phyloP scores from a whole-genome alignment of 2,888 invertebrate species.

The Panzeria rudis region DNA sequence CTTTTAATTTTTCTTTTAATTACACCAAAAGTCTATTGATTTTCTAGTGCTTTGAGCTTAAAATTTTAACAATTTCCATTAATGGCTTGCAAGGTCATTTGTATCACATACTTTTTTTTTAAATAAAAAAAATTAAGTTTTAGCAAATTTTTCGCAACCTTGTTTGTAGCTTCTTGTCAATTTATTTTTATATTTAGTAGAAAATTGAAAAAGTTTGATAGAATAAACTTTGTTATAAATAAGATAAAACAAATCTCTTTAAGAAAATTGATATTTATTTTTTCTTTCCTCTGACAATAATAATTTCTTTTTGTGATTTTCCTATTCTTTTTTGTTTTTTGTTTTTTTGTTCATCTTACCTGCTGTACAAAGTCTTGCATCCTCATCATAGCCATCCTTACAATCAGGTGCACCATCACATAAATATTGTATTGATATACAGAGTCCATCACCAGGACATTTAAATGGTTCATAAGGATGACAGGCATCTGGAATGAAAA shows the following conservation, averaged over 20 bases:
- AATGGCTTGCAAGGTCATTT: no score
- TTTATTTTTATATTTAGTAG: neutral
- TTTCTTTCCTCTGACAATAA: neutral
- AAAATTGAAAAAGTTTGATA: neutral
- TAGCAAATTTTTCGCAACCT: neutral
- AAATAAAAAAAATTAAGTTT: no score
- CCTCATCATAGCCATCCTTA: slow-evolving; percentile 97
- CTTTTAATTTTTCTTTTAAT: no score
- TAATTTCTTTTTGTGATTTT: neutral
- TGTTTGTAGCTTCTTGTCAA: neutral
- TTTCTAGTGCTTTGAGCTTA: no score
- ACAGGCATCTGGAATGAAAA: slow-evolving; percentile 87
- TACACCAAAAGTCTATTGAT: no score
- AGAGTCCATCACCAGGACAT: slow-evolving; percentile 96
- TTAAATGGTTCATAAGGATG: slow-evolving; percentile 98
- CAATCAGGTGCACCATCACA: slow-evolving; percentile 98
- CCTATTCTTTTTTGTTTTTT: neutral
- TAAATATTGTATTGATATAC: slow-evolving; percentile 97
- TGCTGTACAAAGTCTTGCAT: slow-evolving; percentile 96
- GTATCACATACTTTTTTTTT: neutral
- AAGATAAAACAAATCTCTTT: neutral
- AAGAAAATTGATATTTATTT: neutral
- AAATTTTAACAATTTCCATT: no score
- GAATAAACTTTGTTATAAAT: neutral
- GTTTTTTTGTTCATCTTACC: slow-evolving; percentile 85